Conservation (phyloP, 2,113 vertebrate genomes). For the Laterallus jamaicensis region DNA sequence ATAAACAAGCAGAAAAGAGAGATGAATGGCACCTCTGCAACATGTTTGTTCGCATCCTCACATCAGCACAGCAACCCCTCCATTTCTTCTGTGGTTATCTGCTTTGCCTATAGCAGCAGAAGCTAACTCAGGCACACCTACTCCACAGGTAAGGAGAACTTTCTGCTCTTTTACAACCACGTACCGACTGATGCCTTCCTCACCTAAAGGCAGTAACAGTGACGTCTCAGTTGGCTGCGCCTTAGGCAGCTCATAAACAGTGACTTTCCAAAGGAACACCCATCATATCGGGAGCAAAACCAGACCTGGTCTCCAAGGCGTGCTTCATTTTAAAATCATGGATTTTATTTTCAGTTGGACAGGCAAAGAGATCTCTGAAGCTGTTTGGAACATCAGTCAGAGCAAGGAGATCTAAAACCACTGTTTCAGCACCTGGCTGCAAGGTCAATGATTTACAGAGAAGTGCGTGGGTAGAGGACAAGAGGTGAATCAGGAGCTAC, state of each 20-base stretch:
- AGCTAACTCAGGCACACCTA: background rate
- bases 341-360: background rate
- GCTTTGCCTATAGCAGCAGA: background rate
- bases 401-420: background rate
- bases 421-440: background rate
- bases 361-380: background rate
- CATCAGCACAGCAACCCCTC: background rate
- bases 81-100: background rate
- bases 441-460: background rate
- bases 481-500: background rate
- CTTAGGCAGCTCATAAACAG: background rate
- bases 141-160: background rate
- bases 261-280: background rate
- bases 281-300: background rate
- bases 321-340: background rate
- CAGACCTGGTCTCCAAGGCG: background rate
- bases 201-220: background rate
- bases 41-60: background rate
- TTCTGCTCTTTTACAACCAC: background rate
- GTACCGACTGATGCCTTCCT: background rate
- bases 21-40: background rate
- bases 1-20: background rate
- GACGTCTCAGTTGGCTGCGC: fast-evolving
- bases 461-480: background rate
- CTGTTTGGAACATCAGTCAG: background rate